A percentile compares a stretch with the other conserved stretches of the same genome.
phyloP scores from a whole-genome alignment of 2,797 vertebrate genomes.

The Brachyrhaphis roseni region DNA sequence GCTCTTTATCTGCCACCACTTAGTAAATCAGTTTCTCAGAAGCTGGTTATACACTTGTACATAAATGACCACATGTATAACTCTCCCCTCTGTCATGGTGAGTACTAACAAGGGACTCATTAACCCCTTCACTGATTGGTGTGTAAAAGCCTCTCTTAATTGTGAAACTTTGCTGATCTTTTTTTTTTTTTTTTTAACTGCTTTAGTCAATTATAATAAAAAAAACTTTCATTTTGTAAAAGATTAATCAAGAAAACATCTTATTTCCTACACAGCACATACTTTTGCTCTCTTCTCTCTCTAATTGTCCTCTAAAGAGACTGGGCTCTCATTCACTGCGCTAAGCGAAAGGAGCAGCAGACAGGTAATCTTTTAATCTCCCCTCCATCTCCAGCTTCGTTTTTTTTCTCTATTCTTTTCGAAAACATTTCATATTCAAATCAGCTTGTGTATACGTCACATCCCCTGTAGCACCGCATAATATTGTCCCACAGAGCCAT shows the following conservation, averaged over 20 bases:
- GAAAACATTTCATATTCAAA: slow-evolving; percentile 83
- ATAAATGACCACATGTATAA: slow-evolving; percentile 8
- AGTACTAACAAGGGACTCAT: slow-evolving; percentile 62
- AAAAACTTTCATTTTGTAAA: neutral
- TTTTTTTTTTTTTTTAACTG: neutral
- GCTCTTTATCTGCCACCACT: slow-evolving; percentile 8
- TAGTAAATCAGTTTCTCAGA: slow-evolving; percentile 9
- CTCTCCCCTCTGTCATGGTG: slow-evolving; percentile 19
- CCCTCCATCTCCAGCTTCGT: slow-evolving; percentile 63
- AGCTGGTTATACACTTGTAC: neutral
- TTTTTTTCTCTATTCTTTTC: slow-evolving; percentile 69
- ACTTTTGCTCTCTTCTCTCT: slow-evolving; percentile 40
- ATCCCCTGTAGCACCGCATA: slow-evolving; percentile 57
- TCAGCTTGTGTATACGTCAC: slow-evolving; percentile 54
- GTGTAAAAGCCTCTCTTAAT: slow-evolving; percentile 41
- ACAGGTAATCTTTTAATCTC: slow-evolving; percentile 83
- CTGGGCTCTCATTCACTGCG: slow-evolving; percentile 40
- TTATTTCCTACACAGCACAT: slow-evolving; percentile 23
- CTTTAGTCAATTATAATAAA: neutral
- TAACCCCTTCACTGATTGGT: slow-evolving; percentile 59
- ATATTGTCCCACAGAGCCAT: slow-evolving; percentile 74
- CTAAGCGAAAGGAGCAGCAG: slow-evolving; percentile 73
- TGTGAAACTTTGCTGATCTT: neutral
- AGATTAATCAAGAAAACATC: neutral
- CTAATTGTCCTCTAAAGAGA: slow-evolving; percentile 57